Evolutionary conservation across 2,888 invertebrate species (phyloP).

Genomic region (Abrostola tripartita): DNA sequence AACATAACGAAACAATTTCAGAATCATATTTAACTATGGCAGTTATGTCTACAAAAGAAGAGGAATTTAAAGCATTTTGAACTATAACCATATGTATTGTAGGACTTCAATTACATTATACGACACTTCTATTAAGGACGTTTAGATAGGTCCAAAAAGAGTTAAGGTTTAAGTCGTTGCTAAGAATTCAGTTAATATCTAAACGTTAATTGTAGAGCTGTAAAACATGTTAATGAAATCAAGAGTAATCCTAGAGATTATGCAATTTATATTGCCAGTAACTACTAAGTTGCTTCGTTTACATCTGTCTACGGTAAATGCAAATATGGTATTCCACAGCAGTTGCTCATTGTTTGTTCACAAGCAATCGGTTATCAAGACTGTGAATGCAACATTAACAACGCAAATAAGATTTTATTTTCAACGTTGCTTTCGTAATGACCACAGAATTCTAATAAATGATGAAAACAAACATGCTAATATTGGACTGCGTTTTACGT

Average conservation of each 20-base stretch:
- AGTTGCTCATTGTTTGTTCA: slow-evolving; percentile 6
- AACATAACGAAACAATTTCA: no score
- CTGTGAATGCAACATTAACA: slow-evolving; percentile 41
- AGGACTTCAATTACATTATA: no score
- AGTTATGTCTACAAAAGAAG: no score
- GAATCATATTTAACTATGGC: no score
- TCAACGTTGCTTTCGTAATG: slow-evolving; percentile 41
- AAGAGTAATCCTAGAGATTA: slow-evolving; percentile 13
- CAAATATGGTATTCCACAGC: slow-evolving; percentile 23
- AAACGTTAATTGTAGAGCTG: slow-evolving; percentile 11
- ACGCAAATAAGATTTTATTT: slow-evolving; percentile 54
- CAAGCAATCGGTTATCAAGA: slow-evolving; percentile 10
- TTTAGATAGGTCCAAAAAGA: not conserved
- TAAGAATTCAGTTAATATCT: slow-evolving; percentile 13
- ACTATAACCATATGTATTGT: no score
- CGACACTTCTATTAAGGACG: no score
- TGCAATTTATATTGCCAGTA: slow-evolving; percentile 9
- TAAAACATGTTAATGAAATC: slow-evolving; percentile 28
- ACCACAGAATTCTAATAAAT: slow-evolving; percentile 57
- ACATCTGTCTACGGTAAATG: slow-evolving; percentile 5
- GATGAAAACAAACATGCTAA: slow-evolving; percentile 47
- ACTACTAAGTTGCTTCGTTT: slow-evolving; percentile 7
- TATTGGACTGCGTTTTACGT: slow-evolving; percentile 47
- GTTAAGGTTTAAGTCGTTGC: not conserved
- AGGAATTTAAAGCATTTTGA: no score